Conservation (phyloP, 1,140 invertebrate genomes). For the Araneus ventricosus region DNA sequence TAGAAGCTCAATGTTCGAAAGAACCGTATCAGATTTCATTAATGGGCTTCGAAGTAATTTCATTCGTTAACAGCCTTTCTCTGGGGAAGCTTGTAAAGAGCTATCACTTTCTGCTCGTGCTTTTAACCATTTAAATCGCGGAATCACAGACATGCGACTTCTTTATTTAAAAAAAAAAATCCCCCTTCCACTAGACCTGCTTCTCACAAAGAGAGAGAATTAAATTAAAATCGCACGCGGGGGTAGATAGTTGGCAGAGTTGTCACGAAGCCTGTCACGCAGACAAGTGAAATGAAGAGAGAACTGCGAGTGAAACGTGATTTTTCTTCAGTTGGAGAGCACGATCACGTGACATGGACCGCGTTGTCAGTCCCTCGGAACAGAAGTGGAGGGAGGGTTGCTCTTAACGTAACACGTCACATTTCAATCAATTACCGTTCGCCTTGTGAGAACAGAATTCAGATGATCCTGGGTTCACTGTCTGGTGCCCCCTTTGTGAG, state of each 20-base stretch:
- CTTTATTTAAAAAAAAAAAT: neutral
- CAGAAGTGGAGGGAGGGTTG: neutral
- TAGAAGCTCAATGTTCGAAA: neutral
- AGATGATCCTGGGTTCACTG: neutral
- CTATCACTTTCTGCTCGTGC: conserved; percentile 35
- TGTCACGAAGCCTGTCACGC: conserved; percentile 70
- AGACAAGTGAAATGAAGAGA: conserved; percentile 67
- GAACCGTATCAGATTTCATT: neutral
- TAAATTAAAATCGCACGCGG: conserved; percentile 51
- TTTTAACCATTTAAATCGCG: conserved; percentile 23
- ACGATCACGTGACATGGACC: conserved; percentile 67
- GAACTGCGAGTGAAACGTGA: conserved; percentile 57
- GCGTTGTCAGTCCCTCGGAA: conserved; percentile 46
- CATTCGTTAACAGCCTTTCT: neutral
- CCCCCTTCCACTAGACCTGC: neutral
- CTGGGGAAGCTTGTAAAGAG: neutral
- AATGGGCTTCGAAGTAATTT: neutral
- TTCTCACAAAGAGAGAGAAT: conserved; percentile 3
- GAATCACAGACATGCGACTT: conserved; percentile 19
- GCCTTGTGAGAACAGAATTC: conserved; percentile 2
- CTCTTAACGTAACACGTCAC: conserved; percentile 43
- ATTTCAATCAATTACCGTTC: conserved; percentile 63
- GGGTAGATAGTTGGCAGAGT: conserved; percentile 33
- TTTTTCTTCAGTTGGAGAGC: conserved; percentile 59
- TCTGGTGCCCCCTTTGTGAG: neutral